Percentiles rank a stretch among this genome's conserved stretches.
phyloP scores from a whole-genome alignment of 2,113 vertebrate species.

The Dolichallabes microphthalmus region DNA sequence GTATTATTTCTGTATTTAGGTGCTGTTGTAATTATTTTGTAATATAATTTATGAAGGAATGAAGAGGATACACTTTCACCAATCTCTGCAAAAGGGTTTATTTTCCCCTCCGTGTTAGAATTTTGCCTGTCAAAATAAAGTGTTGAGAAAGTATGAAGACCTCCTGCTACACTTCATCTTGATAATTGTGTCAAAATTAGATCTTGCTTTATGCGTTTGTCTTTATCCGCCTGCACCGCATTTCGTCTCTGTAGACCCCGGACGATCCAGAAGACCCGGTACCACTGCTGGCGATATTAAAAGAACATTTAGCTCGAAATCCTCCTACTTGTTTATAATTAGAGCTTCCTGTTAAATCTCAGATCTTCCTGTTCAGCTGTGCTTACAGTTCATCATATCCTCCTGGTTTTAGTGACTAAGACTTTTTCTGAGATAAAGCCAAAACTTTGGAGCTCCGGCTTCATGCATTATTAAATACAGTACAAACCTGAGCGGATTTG shows the following conservation, averaged over 20 bases:
- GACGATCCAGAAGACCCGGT: not conserved
- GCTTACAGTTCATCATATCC: not conserved
- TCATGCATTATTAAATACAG: no score
- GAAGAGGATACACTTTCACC: no score
- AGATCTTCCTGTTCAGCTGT: not conserved
- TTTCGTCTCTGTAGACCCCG: not conserved
- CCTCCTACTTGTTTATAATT: not conserved
- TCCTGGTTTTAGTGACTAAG: not conserved
- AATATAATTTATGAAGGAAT: no score
- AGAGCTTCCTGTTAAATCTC: not conserved
- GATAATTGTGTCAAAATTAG: not conserved
- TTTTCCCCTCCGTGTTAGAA: no score
- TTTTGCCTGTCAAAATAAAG: not conserved
- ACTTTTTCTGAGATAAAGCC: not conserved
- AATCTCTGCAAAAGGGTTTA: no score
- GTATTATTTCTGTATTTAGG: no score
- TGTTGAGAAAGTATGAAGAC: not conserved
- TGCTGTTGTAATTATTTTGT: no score
- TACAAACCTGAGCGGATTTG: no score
- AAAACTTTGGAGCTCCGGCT: no score
- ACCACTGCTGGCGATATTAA: not conserved
- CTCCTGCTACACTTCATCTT: not conserved
- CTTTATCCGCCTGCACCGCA: not conserved
- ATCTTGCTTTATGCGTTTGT: not conserved
- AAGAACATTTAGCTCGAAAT: not conserved